A percentile compares a stretch with the other conserved stretches of the same genome.
Conservation (phyloP, 2,888 invertebrate species). For the Ellobium chinense region DNA sequence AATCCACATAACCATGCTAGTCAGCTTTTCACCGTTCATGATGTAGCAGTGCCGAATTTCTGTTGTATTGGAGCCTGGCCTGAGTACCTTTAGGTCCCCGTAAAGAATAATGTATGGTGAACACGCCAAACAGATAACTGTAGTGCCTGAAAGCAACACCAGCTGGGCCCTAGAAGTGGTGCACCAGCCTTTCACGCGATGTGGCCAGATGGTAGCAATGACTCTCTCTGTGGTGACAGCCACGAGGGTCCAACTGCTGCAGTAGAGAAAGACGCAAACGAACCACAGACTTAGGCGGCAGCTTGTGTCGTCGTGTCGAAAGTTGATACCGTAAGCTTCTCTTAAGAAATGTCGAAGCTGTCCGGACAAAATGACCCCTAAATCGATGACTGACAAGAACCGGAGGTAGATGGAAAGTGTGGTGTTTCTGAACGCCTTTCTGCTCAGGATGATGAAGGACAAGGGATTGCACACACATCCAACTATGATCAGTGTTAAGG, state of each 20-base stretch:
- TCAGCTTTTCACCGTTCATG: neutral
- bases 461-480: slow-evolving; percentile 1
- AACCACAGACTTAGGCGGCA: neutral
- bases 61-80: neutral
- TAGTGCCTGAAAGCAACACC: no score
- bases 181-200: neutral
- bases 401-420: slow-evolving; percentile 3
- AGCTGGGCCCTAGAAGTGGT: neutral
- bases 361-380: neutral
- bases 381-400: slow-evolving; percentile 16
- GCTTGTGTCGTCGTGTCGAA: neutral
- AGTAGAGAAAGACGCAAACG: neutral
- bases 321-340: neutral
- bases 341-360: neutral
- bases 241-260: slow-evolving; percentile 11
- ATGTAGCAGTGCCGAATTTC: neutral
- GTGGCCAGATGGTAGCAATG: neutral
- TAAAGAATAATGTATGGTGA: neutral
- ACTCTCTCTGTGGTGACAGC: slow-evolving; percentile 7
- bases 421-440: neutral
- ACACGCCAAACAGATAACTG: neutral
- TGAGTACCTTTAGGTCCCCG: neutral
- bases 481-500: neutral
- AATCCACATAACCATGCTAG: neutral
- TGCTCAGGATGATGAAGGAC: slow-evolving; percentile 6